Percentiles rank a stretch among this genome's conserved stretches.
Conservation (phyloP, 2,797 vertebrate species). For the Notolepis coatsorum region DNA sequence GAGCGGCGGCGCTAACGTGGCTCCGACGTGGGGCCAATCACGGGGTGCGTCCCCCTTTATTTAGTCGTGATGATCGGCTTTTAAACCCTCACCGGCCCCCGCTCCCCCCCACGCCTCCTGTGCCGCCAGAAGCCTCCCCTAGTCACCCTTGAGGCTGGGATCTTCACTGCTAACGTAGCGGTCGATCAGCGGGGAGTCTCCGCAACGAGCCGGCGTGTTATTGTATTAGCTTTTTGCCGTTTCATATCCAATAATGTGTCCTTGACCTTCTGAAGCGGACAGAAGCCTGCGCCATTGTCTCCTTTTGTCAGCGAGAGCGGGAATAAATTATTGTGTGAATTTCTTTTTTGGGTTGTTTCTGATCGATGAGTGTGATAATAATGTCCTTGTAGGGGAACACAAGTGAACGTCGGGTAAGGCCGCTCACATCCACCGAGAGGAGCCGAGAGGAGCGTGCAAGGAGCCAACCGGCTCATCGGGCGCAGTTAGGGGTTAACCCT, state of each 20-base stretch:
- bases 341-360: slow-evolving; percentile 18
- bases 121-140: not conserved
- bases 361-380: too few species aligned
- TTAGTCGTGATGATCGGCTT: slow-evolving; percentile 17
- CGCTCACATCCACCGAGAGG: too few species aligned
- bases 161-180: not conserved
- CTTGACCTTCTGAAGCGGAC: not conserved
- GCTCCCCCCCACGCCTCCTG: not conserved
- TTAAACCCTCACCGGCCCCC: not conserved
- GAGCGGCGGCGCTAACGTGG: slow-evolving; percentile 19
- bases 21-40: slow-evolving; percentile 12
- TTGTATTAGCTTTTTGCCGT: too few species aligned
- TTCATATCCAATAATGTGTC: too few species aligned
- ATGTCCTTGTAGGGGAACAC: too few species aligned
- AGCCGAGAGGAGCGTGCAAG: too few species aligned
- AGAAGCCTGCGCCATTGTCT: not conserved
- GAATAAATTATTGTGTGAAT: not conserved
- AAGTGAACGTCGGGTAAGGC: too few species aligned
- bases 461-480: too few species aligned
- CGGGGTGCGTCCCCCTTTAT: not conserved
- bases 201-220: not conserved
- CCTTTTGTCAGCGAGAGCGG: not conserved
- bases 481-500: too few species aligned
- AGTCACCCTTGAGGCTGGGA: not conserved
- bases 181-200: slow-evolving; percentile 6